These are phyloP conservation scores for Anadara kagoshimensis DNA, from an alignment of 1,140 invertebrate genomes.

Conservation along the genomic window DNA sequence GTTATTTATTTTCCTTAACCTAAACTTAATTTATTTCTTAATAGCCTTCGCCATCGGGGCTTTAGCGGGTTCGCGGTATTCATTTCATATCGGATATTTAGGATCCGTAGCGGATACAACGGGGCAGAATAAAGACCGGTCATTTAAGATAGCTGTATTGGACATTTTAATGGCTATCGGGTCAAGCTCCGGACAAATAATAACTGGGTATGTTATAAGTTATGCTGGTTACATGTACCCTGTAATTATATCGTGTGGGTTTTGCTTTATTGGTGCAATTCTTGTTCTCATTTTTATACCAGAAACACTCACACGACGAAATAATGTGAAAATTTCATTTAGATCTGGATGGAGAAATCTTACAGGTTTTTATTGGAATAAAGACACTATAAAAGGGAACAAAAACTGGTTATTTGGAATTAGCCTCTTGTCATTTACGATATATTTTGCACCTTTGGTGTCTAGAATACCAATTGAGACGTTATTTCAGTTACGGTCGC, in stretches of 20 bases:
- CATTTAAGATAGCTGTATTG: slow-evolving; percentile 7
- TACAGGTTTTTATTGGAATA: neutral
- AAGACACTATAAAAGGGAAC: neutral
- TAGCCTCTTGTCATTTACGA: neutral
- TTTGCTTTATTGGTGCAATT: neutral
- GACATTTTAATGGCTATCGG: slow-evolving; percentile 6
- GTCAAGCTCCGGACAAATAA: neutral
- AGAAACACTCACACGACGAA: neutral
- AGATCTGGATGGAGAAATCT: neutral
- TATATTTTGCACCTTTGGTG: neutral
- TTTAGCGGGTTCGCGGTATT: slow-evolving; percentile 6
- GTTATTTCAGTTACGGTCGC: slow-evolving; percentile 5
- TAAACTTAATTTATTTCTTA: slow-evolving; percentile 11
- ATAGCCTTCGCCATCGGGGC: neutral
- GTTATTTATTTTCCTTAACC: neutral
- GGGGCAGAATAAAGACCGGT: neutral
- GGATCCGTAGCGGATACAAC: slow-evolving; percentile 1
- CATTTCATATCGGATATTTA: slow-evolving; percentile 12
- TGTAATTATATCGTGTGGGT: neutral
- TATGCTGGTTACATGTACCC: neutral
- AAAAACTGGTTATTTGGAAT: neutral
- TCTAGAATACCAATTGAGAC: neutral
- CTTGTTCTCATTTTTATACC: neutral
- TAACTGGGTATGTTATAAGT: slow-evolving; percentile 7
- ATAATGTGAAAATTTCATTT: neutral